Evolutionary conservation across 2,113 vertebrate genomes (phyloP), one percentile per base, ranked within the genome.

Genomic region (Pelvicachromis taeniatus): DNA sequence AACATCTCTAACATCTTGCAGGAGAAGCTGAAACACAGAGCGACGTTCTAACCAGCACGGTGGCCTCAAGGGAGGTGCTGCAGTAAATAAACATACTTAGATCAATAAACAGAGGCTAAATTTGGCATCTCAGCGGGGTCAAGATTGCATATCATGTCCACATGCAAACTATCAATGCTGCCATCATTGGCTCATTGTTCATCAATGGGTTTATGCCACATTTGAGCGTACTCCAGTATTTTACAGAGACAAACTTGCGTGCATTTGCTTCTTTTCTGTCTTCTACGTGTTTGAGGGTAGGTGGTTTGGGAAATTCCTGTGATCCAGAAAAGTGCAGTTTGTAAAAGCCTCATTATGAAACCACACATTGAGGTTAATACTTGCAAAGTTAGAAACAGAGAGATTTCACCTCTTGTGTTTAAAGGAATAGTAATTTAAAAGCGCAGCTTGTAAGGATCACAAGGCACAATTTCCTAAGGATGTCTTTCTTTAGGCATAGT

Each of bases 51-150:
- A 85, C 80, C 23, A 23, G 17, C 42, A 16, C 4, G 4, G 81
- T 79, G 78, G 9, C 70, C 63, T 88, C 45, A 21, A 75, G 79
- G 38, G 73, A 35, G 63, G 14, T 14, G 7, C 81, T 85, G 77
- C 58, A 77, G 82, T 77, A 92, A 91, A 80, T 75, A 87, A 87
- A 86, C 4, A 33, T 14, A 33, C 53, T 78, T 77, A 79, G 61
- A 90, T 92, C 84, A 78, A 83, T 90, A 86, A 88, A 81, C 50
- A 85, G 16, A 78, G 16, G 73, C 52, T 77, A 58, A 77, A 81
- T 88, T 81, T 90, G 58, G 45, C 81, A 90, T 90, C 63, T 59
- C 14, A 68, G 42, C 65, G 29, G 56, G 83, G 68, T 40, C 53
- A 11, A 23, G 23, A 21, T 29, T 10, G 58, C 45, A 77, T 38